Conservation (phyloP, 2,797 vertebrate genomes). For the Phylloscopus collybita region DNA sequence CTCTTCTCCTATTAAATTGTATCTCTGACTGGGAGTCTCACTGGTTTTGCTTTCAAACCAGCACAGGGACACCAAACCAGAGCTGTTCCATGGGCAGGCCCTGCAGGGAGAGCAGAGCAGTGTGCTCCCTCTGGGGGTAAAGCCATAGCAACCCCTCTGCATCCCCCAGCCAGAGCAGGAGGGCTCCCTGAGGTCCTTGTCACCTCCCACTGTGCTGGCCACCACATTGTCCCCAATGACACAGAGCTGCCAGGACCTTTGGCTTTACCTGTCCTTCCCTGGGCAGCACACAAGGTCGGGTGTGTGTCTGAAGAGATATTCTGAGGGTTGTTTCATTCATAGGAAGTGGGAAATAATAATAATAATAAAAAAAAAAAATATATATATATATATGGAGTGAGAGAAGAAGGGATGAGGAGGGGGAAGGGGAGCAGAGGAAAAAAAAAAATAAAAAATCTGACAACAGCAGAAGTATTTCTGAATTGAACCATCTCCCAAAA, state of each 20-base stretch:
- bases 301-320: neutral
- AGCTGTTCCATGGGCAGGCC: neutral
- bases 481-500: constrained; percentile 63
- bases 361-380: neutral
- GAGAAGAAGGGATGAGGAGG: neutral
- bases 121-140: fast-evolving
- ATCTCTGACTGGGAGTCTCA: too few relatives aligned
- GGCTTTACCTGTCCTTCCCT: neutral
- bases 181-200: neutral
- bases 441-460: constrained; percentile 9
- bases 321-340: neutral
- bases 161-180: neutral
- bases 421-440: neutral
- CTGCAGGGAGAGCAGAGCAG: neutral
- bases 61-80: neutral
- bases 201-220: neutral
- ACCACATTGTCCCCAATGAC: neutral
- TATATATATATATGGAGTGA: neutral
- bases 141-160: neutral
- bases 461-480: constrained; percentile 69
- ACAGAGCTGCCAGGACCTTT: neutral
- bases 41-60: too few relatives aligned
- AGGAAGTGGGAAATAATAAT: neutral
- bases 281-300: neutral
- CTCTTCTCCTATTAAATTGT: too few relatives aligned